Evolutionary conservation across 2,113 vertebrate genomes (phyloP).

Genomic region (Austrofundulus limnaeus): DNA sequence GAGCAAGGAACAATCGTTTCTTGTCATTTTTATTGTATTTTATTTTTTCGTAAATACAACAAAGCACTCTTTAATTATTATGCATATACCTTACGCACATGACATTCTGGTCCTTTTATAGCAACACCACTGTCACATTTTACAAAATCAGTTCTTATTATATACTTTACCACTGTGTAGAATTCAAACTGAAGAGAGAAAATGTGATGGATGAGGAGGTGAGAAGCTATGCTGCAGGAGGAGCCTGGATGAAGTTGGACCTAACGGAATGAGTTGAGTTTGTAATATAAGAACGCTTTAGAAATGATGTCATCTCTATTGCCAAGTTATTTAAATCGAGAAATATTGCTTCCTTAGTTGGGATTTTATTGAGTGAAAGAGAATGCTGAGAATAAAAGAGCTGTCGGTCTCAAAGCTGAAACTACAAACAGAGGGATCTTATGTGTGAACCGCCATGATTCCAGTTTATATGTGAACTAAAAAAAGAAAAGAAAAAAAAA

Average conservation of each 20-base stretch:
- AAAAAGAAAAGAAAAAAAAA: slow-evolving; percentile 48
- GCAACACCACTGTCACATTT: slow-evolving; percentile 79
- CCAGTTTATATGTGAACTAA: slow-evolving; percentile 53
- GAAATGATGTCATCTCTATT: slow-evolving; percentile 48
- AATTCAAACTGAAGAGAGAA: slow-evolving; percentile 63
- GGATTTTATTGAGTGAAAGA: slow-evolving; percentile 43
- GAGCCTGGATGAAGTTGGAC: slow-evolving; percentile 11
- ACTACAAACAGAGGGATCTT: slow-evolving; percentile 18
- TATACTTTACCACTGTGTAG: slow-evolving; percentile 81
- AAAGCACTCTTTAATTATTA: slow-evolving; percentile 60
- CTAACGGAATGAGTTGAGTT: slow-evolving; percentile 27
- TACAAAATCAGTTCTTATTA: slow-evolving; percentile 74
- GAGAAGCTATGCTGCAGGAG: slow-evolving; percentile 15
- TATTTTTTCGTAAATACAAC: slow-evolving; percentile 51
- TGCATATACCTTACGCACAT: slow-evolving; percentile 68
- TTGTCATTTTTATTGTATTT: no score
- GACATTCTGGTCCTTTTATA: slow-evolving; percentile 83
- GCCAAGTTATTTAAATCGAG: slow-evolving; percentile 57
- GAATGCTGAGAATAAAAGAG: slow-evolving; percentile 19
- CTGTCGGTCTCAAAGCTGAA: slow-evolving; percentile 21
- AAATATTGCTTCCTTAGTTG: slow-evolving; percentile 23
- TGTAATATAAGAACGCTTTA: slow-evolving; percentile 23
- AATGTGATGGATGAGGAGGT: slow-evolving; percentile 16
- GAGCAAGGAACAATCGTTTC: slow-evolving; percentile 63
- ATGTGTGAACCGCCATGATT: slow-evolving; percentile 50